Percentiles rank a stretch among this genome's conserved stretches.
These are phyloP conservation scores for Drosophila pegasa DNA, from an alignment of 2,888 invertebrate genomes.

Conservation along the genomic window DNA sequence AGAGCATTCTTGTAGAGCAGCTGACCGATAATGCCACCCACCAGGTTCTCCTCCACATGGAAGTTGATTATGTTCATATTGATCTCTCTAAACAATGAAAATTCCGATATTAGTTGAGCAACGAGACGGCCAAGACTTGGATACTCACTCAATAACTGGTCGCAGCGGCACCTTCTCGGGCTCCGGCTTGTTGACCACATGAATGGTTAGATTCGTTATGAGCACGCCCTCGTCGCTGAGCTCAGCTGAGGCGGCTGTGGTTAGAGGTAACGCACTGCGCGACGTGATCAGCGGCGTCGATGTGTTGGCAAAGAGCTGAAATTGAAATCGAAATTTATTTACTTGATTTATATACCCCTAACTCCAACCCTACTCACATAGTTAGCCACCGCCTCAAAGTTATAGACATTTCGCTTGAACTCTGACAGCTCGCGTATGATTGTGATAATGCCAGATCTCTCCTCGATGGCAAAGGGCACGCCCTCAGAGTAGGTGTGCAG, in stretches of 20 bases:
- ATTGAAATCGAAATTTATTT: background rate
- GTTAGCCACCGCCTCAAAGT: conserved; percentile 93
- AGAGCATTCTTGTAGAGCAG: conserved; percentile 87
- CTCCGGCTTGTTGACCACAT: conserved; percentile 91
- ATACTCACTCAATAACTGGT: conserved; percentile 83
- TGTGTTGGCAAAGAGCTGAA: conserved; percentile 82
- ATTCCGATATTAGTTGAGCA: background rate
- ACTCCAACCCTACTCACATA: conserved; percentile 74
- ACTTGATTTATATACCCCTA: accelerated
- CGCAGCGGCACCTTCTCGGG: conserved; percentile 86
- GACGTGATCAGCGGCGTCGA: conserved; percentile 70
- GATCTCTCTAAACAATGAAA: conserved; percentile 86
- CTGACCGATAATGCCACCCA: conserved; percentile 90
- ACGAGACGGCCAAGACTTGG: background rate
- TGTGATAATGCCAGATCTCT: conserved; percentile 93
- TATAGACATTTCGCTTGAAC: conserved; percentile 89
- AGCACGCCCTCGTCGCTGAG: conserved; percentile 87
- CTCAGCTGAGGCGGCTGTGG: conserved; percentile 78
- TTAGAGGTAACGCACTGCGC: conserved; percentile 74
- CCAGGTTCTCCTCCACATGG: conserved; percentile 91
- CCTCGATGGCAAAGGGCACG: conserved; percentile 97
- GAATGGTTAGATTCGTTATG: conserved; percentile 93
- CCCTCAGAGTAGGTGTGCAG: conserved; percentile 94
- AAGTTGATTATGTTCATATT: conserved; percentile 90
- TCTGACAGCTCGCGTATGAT: conserved; percentile 91